These are phyloP conservation scores for Gymnoscopelus braueri DNA, from an alignment of 2,797 vertebrate genomes.

Conservation along the genomic window DNA sequence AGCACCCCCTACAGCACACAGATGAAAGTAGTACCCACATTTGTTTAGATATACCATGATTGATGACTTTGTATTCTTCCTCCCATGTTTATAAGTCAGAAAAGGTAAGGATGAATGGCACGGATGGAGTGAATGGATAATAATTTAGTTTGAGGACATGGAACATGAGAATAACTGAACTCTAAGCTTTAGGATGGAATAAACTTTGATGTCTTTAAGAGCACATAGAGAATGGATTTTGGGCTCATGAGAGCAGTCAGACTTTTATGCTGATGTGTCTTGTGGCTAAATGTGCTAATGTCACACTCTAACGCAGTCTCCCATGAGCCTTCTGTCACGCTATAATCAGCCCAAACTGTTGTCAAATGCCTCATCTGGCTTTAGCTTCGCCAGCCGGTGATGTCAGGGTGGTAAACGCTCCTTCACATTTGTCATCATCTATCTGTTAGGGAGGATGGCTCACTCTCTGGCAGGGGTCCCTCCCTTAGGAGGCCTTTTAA, in stretches of 20 bases:
- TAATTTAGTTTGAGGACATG: constrained; percentile 47
- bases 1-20: too few relatives aligned
- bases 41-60: constrained; percentile 13
- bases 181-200: constrained; percentile 31
- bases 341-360: constrained; percentile 21
- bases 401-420: constrained; percentile 32
- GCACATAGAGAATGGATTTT: constrained; percentile 11
- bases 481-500: constrained; percentile 3
- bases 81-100: constrained; percentile 17
- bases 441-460: constrained; percentile 16
- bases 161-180: constrained; percentile 38
- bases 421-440: constrained; percentile 35
- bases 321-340: constrained; percentile 36
- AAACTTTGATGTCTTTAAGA: constrained; percentile 45
- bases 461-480: constrained; percentile 20
- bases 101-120: constrained; percentile 39
- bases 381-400: constrained; percentile 33
- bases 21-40: too few relatives aligned
- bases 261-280: constrained; percentile 31
- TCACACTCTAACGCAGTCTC: constrained; percentile 18
- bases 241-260: constrained; percentile 25
- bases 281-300: constrained; percentile 32
- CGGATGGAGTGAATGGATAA: constrained; percentile 18
- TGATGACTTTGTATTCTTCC: constrained; percentile 31
- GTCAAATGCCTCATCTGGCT: constrained; percentile 30